Conservation (phyloP, 2,797 vertebrate species). For the Esox lucius region DNA sequence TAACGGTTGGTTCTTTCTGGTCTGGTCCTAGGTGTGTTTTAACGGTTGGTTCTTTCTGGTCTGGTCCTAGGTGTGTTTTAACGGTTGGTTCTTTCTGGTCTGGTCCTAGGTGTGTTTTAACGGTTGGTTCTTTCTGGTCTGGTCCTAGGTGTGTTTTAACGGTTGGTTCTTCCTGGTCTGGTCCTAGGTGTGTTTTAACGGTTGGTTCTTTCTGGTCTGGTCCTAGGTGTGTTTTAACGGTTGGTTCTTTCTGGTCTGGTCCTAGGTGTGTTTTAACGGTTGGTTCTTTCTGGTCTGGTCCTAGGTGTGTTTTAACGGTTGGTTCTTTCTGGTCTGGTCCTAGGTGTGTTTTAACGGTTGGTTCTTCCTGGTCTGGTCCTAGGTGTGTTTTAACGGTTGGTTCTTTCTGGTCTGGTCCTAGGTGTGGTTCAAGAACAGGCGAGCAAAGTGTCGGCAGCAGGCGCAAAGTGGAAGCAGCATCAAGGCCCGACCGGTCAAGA, state of each 20-base stretch:
- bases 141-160: constrained; percentile 82
- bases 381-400: neutral
- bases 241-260: neutral
- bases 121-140: neutral
- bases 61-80: constrained; percentile 82
- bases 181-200: neutral
- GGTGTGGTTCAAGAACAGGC: constrained; percentile 99
- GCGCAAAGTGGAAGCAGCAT: constrained; percentile 83
- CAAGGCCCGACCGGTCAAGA: constrained; percentile 92
- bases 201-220: neutral
- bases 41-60: neutral
- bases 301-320: no score
- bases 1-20: neutral
- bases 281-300: no score
- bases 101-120: neutral
- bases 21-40: neutral
- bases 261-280: no score
- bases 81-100: neutral
- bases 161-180: neutral
- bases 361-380: neutral
- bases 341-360: neutral
- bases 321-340: neutral
- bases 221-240: constrained; percentile 82
- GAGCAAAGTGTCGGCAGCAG: constrained; percentile 96
- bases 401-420: constrained; percentile 44